These are phyloP conservation scores for Alectoris magna DNA, from an alignment of 2,797 vertebrate genomes.

Conservation along the genomic window DNA sequence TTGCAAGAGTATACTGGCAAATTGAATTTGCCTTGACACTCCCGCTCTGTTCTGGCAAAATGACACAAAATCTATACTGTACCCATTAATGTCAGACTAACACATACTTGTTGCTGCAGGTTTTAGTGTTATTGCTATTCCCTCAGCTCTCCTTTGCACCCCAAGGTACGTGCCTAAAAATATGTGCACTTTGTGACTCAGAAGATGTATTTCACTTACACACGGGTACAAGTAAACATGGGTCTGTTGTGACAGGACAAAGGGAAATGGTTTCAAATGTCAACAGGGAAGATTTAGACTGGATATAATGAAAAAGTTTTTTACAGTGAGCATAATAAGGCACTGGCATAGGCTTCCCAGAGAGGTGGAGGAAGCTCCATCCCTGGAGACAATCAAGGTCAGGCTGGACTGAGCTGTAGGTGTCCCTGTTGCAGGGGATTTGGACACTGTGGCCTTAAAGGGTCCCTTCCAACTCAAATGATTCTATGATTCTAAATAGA, in stretches of 20 bases:
- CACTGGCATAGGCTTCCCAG: too few species aligned
- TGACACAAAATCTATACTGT: constrained; percentile 74
- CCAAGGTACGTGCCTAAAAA: constrained; percentile 15
- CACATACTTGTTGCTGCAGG: constrained; percentile 66
- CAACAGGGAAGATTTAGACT: too few species aligned
- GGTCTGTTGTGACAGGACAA: too few species aligned
- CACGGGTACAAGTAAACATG: neutral
- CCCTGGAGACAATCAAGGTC: too few species aligned
- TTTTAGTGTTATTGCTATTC: constrained; percentile 65
- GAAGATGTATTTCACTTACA: neutral
- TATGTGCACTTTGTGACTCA: neutral
- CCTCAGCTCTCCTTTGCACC: constrained; percentile 32
- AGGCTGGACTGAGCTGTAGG: too few species aligned
- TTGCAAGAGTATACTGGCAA: constrained; percentile 35
- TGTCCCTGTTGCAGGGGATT: too few species aligned
- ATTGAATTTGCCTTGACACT: constrained; percentile 70
- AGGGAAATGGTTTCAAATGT: too few species aligned
- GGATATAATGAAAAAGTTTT: too few species aligned
- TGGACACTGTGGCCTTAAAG: too few species aligned
- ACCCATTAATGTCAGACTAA: constrained; percentile 65
- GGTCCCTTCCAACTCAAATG: too few species aligned
- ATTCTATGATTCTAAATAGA: neutral
- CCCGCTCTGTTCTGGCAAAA: constrained; percentile 57
- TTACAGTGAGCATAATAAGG: too few species aligned
- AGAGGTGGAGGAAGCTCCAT: too few species aligned